These are phyloP conservation scores for Hirudinaria manillensis DNA, from an alignment of 2,888 invertebrate species.

Conservation along the genomic window DNA sequence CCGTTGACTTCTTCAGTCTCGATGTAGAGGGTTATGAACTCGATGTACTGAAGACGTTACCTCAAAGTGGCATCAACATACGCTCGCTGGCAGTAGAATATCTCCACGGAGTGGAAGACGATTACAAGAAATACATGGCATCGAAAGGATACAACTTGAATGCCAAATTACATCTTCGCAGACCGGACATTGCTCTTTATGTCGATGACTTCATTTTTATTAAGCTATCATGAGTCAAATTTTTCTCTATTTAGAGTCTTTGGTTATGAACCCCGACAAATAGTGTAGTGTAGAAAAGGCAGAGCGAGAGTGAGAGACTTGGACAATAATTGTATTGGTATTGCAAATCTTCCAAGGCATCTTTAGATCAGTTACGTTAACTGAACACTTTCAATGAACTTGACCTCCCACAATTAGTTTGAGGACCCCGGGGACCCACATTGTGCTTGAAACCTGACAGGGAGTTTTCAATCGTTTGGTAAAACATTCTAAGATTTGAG, in stretches of 20 bases:
- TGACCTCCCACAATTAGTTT: no score
- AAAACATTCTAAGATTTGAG: no score
- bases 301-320: no score
- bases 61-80: conserved; percentile 54
- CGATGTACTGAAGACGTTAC: conserved; percentile 61
- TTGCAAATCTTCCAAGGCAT: no score
- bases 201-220: conserved; percentile 32
- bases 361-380: no score
- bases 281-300: no score
- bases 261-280: no score
- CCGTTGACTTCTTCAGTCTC: conserved; percentile 67
- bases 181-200: conserved; percentile 7
- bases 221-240: neutral
- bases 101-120: conserved; percentile 11
- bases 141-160: conserved; percentile 13
- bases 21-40: conserved; percentile 60
- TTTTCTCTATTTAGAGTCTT: neutral
- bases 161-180: neutral
- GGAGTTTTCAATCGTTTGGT: no score
- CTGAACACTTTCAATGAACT: no score
- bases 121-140: conserved; percentile 13
- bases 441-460: no score
- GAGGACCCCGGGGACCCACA: no score
- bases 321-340: no score
- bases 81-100: conserved; percentile 30